These are phyloP conservation scores for Anthopleura xanthogrammica DNA, from an alignment of 92 coral and sea anemone species.

Conservation along the genomic window DNA sequence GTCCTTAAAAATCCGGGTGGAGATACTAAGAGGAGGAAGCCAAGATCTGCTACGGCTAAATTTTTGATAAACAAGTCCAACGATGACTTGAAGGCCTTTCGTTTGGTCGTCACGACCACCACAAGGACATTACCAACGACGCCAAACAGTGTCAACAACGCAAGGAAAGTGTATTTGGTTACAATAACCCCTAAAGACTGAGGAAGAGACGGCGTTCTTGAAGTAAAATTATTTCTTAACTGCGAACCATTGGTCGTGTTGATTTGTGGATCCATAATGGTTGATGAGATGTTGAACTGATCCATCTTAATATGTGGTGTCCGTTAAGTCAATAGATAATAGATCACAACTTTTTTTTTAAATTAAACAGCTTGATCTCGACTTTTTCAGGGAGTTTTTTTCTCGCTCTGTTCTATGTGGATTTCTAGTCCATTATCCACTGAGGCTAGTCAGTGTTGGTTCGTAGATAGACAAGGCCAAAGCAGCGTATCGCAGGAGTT, in stretches of 20 bases:
- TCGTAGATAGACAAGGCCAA: not conserved
- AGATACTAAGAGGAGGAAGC: constrained; percentile 33
- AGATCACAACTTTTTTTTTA: not conserved
- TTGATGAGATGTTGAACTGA: not conserved
- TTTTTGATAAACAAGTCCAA: constrained; percentile 47
- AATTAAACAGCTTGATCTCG: not conserved
- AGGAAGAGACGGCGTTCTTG: not conserved
- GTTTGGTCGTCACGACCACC: constrained; percentile 40
- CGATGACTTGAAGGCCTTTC: constrained; percentile 54
- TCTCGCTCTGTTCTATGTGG: not conserved
- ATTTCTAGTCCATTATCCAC: not conserved
- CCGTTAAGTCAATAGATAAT: not conserved
- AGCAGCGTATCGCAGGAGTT: not conserved
- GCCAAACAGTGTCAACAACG: constrained; percentile 29
- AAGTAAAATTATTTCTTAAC: not conserved
- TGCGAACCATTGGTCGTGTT: not conserved
- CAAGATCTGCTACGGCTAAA: constrained; percentile 55
- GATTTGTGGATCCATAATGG: not conserved
- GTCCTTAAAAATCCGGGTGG: constrained; percentile 42
- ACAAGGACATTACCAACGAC: constrained; percentile 47
- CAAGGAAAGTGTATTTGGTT: constrained; percentile 23
- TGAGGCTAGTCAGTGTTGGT: not conserved
- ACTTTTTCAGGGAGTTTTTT: not conserved
- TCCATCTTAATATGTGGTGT: not conserved
- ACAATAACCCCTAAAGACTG: constrained; percentile 12